Percentiles rank a stretch among this genome's conserved stretches.
Evolutionary conservation across 2,797 vertebrate genomes (phyloP).

Genomic region (Oryzias sinensis): DNA sequence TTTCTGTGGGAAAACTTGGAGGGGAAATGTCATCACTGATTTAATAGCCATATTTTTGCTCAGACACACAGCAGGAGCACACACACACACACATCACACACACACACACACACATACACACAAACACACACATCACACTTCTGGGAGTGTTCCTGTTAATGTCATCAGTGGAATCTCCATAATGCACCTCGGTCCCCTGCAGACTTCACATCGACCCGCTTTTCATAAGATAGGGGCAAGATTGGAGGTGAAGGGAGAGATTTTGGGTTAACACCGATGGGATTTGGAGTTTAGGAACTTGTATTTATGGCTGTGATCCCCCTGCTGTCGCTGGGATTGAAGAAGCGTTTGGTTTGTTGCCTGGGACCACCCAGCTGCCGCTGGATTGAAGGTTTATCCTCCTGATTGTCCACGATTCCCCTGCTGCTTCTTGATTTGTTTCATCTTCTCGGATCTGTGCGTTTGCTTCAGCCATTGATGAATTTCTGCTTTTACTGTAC

Average conservation of each 20-base stretch:
- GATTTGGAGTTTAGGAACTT: conserved; percentile 62
- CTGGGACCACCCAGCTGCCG: conserved; percentile 63
- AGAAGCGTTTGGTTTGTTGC: conserved; percentile 59
- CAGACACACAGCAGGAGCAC: conserved; percentile 32
- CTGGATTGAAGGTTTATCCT: conserved; percentile 63
- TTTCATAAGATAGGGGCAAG: conserved; percentile 44
- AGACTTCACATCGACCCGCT: conserved; percentile 47
- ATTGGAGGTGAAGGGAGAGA: conserved; percentile 19
- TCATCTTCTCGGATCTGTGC: conserved; percentile 37
- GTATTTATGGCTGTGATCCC: conserved; percentile 32
- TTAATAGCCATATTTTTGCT: conserved; percentile 67
- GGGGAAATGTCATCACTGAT: conserved; percentile 76
- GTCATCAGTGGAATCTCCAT: conserved; percentile 75
- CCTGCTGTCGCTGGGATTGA: conserved; percentile 29
- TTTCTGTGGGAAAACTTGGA: conserved; percentile 56
- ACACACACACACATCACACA: conserved; percentile 26
- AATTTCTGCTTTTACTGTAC: conserved; percentile 31
- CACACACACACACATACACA: conserved; percentile 30
- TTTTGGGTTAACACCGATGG: conserved; percentile 57
- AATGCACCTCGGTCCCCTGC: conserved; percentile 57
- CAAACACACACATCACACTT: conserved; percentile 39
- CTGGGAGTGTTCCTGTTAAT: conserved; percentile 72
- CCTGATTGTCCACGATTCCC: conserved; percentile 58
- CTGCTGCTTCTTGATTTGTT: conserved; percentile 45
- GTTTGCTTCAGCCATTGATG: conserved; percentile 25